Conservation (phyloP, 2,888 invertebrate species). For the Pediacus dermestoides region DNA sequence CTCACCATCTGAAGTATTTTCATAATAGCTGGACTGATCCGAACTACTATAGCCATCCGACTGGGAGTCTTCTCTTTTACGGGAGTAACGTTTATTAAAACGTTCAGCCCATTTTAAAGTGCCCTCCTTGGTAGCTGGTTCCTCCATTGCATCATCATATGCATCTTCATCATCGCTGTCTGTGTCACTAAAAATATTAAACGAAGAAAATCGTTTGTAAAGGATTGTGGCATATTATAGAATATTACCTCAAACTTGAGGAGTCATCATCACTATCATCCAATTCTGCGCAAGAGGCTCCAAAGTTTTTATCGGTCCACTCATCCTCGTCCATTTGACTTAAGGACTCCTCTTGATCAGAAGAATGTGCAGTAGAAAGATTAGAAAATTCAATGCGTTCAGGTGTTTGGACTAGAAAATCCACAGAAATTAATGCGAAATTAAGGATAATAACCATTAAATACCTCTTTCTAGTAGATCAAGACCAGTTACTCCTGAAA, state of each 20-base stretch:
- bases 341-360: conserved; percentile 61
- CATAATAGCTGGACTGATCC: conserved; percentile 51
- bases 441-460: conserved; percentile 7
- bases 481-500: conserved; percentile 51
- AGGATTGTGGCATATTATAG: neutral
- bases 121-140: conserved; percentile 62
- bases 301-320: conserved; percentile 91
- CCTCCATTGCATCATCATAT: conserved; percentile 66
- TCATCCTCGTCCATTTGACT: conserved; percentile 92
- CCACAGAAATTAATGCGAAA: conserved; percentile 10
- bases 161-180: conserved; percentile 64
- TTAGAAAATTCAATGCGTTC: conserved; percentile 80
- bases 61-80: conserved; percentile 41
- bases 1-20: conserved; percentile 53
- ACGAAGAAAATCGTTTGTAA: conserved; percentile 7
- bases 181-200: conserved; percentile 52
- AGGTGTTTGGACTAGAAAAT: conserved; percentile 59
- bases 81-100: conserved; percentile 59
- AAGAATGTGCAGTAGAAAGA: conserved; percentile 56
- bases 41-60: conserved; percentile 47
- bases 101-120: conserved; percentile 67
- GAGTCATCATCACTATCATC: conserved; percentile 56
- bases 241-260: conserved; percentile 52
- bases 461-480: conserved; percentile 48
- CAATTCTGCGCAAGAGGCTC: conserved; percentile 70